Conservation (phyloP, 35 echinoderm and acorn worm genomes). For the Strongylocentrotus purpuratus region DNA sequence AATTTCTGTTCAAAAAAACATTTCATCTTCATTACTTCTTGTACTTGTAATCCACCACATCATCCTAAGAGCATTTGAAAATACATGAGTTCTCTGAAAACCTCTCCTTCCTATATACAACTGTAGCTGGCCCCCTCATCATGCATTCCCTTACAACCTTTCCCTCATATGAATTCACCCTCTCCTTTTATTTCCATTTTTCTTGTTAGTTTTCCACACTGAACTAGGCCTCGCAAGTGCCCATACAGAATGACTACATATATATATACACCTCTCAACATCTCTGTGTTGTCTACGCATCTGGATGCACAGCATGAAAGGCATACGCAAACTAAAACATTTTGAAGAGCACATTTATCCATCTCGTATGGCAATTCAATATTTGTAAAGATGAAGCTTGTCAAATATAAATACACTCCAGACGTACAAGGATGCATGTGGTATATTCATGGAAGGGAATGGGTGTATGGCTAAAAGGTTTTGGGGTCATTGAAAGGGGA, state of each 20-base stretch:
- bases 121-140: too few species aligned
- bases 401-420: neutral
- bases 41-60: too few species aligned
- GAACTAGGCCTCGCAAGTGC: too few species aligned
- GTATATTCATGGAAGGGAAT: neutral
- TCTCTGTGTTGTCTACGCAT: neutral
- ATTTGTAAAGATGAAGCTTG: neutral
- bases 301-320: neutral
- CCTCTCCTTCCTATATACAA: too few species aligned
- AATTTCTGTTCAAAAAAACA: too few species aligned
- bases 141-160: too few species aligned
- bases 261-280: neutral
- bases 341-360: neutral
- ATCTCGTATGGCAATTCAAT: conserved; percentile 3
- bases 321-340: neutral
- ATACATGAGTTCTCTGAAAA: too few species aligned
- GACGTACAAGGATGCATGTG: neutral
- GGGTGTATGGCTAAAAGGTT: neutral
- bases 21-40: too few species aligned
- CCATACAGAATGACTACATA: neutral
- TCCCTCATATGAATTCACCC: too few species aligned
- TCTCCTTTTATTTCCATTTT: too few species aligned
- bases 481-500: neutral
- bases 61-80: too few species aligned
- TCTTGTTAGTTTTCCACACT: too few species aligned